A percentile compares a stretch with the other conserved stretches of the same genome.
Conservation (phyloP, 1,140 invertebrate genomes). For the Chelonus insularis region DNA sequence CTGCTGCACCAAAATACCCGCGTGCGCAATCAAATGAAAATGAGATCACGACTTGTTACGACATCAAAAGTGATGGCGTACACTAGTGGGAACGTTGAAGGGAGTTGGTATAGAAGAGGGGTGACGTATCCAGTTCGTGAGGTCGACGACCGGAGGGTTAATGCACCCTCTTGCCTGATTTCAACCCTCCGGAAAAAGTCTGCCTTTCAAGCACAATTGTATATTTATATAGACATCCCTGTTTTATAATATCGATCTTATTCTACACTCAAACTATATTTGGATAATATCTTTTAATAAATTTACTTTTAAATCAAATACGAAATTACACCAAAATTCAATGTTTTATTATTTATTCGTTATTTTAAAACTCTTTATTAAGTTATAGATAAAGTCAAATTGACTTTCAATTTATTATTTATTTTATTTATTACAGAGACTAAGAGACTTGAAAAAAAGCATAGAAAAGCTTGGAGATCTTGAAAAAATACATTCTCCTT, state of each 20-base stretch:
- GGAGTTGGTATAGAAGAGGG: slow-evolving; percentile 19
- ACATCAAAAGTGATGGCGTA: slow-evolving; percentile 57
- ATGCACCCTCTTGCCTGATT: slow-evolving; percentile 51
- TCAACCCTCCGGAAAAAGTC: slow-evolving; percentile 45
- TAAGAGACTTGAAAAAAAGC: too few species aligned
- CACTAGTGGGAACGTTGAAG: slow-evolving; percentile 15
- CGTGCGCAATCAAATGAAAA: slow-evolving; percentile 59
- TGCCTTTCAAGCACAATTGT: slow-evolving; percentile 10
- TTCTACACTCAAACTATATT: too few species aligned
- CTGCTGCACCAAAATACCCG: slow-evolving; percentile 54
- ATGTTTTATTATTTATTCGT: too few species aligned
- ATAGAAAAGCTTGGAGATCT: too few species aligned
- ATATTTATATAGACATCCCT: slow-evolving; percentile 5
- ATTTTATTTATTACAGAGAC: too few species aligned
- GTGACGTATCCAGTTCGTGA: slow-evolving; percentile 55
- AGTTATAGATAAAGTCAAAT: too few species aligned
- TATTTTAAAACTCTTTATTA: too few species aligned
- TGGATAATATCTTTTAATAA: too few species aligned
- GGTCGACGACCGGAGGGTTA: slow-evolving; percentile 57
- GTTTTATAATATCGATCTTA: not conserved
- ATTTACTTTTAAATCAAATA: too few species aligned
- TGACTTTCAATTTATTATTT: too few species aligned
- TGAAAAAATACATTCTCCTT: too few species aligned
- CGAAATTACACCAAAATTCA: too few species aligned
- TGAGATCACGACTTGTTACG: slow-evolving; percentile 61